Percentiles rank a stretch among this genome's conserved stretches.
These are phyloP conservation scores for Scolopax bukidnonensis DNA, from an alignment of 2,797 vertebrate species.

Conservation along the genomic window DNA sequence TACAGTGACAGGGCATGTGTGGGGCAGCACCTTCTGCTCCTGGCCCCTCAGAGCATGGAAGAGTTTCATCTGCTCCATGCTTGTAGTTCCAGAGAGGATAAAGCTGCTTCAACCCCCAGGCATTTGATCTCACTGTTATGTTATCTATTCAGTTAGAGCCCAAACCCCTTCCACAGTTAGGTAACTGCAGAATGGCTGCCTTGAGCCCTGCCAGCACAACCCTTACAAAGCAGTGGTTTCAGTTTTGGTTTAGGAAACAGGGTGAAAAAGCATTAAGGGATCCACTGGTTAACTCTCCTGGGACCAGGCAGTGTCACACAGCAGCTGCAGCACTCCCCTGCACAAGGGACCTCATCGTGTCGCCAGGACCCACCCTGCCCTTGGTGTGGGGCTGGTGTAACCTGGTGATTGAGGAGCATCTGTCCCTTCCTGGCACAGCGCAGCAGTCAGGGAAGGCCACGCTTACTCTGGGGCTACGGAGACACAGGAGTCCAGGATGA, in stretches of 20 bases:
- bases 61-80: background rate
- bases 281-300: rapidly evolving
- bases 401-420: background rate
- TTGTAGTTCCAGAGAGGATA: background rate
- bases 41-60: rapidly evolving
- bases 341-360: rapidly evolving
- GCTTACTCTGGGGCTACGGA: background rate
- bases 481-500: background rate
- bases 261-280: background rate
- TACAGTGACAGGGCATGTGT: background rate
- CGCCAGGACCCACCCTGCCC: background rate
- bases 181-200: background rate
- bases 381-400: rapidly evolving
- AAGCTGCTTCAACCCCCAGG: background rate
- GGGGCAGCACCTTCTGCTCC: background rate
- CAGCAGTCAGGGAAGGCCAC: background rate
- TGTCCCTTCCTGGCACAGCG: background rate
- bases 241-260: background rate
- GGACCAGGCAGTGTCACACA: background rate
- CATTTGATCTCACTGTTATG: background rate
- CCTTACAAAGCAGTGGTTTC: background rate
- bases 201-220: background rate
- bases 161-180: background rate
- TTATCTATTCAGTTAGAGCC: background rate
- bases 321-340: background rate